Evolutionary conservation across 2,888 invertebrate species (phyloP).

Genomic region (Dione vanillae): DNA sequence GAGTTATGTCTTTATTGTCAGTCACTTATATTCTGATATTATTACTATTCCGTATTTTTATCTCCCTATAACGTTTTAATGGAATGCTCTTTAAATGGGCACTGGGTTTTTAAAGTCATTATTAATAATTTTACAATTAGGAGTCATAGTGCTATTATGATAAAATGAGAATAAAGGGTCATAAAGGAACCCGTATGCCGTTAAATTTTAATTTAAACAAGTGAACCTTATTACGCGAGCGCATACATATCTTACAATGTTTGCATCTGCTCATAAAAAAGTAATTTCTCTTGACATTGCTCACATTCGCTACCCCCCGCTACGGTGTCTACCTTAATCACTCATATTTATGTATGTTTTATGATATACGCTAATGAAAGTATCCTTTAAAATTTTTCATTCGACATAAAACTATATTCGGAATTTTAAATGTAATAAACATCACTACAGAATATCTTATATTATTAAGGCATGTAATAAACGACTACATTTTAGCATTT

Average conservation of each 20-base stretch:
- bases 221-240: conserved; percentile 62
- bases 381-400: conserved; percentile 62
- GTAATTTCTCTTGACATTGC: conserved; percentile 64
- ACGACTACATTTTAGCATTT: conserved; percentile 41
- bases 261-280: conserved; percentile 68
- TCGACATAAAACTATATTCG: conserved; percentile 56
- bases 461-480: conserved; percentile 44
- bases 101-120: conserved; percentile 18
- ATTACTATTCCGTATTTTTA: conserved; percentile 13
- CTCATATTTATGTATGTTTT: conserved; percentile 77
- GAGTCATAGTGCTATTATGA: conserved; percentile 21
- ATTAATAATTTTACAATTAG: conserved; percentile 25
- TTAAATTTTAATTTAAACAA: conserved; percentile 66
- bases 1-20: conserved; percentile 49
- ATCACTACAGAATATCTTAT: conserved; percentile 48
- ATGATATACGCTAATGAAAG: conserved; percentile 70
- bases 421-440: conserved; percentile 54
- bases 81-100: conserved; percentile 20
- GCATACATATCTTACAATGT: conserved; percentile 65
- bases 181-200: conserved; percentile 64
- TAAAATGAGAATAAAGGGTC: conserved; percentile 34
- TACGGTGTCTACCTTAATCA: conserved; percentile 74
- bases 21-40: conserved; percentile 25
- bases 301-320: conserved; percentile 61
- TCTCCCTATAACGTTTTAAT: conserved; percentile 21